Conservation (phyloP, 2,113 vertebrate genomes). For the Megaceryle torquata region DNA sequence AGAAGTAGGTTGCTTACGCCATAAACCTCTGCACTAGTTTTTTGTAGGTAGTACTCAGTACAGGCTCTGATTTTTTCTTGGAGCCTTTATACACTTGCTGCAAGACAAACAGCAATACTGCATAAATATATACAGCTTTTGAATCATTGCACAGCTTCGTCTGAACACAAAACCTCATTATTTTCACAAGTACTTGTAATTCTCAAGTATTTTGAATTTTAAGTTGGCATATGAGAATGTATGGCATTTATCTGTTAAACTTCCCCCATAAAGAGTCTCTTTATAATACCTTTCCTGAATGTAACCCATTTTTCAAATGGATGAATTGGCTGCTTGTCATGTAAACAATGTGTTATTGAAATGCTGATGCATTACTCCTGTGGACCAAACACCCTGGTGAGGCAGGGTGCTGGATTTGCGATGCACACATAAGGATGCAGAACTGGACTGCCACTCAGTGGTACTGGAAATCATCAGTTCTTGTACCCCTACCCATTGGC, state of each 20-base stretch:
- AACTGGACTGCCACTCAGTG: not conserved
- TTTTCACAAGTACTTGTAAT: conserved; percentile 1
- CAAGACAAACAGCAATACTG: not conserved
- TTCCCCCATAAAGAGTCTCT: not conserved
- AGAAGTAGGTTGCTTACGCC: not conserved
- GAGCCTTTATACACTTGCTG: not conserved
- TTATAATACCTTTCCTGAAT: conserved; percentile 10
- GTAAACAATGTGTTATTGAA: conserved; percentile 1
- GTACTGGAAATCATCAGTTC: not conserved
- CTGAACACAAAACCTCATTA: not conserved
- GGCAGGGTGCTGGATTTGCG: not conserved
- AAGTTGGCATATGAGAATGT: not conserved
- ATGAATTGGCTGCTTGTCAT: not conserved
- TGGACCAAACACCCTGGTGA: not conserved
- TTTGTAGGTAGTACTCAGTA: not conserved
- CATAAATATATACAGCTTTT: not conserved
- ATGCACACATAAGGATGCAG: not conserved
- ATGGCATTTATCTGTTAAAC: not conserved
- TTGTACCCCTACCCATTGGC: not conserved
- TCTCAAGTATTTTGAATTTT: conserved; percentile 2
- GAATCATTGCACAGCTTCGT: not conserved
- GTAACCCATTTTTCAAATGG: not conserved
- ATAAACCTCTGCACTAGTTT: not conserved
- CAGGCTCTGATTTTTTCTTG: not conserved
- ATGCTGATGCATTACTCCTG: not conserved